phyloP scores from a whole-genome alignment of 2,888 invertebrate species.

The Rutpela maculata region DNA sequence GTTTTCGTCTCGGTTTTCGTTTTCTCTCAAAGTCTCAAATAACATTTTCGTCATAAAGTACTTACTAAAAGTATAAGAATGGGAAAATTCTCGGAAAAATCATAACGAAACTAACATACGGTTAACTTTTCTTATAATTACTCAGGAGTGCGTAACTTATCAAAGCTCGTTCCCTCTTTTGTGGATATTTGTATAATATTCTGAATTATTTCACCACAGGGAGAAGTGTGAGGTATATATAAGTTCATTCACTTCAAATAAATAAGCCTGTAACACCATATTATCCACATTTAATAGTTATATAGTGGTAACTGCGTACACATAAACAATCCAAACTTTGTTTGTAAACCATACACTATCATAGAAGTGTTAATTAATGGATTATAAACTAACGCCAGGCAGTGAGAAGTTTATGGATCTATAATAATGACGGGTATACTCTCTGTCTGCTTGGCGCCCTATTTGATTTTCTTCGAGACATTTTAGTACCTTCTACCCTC shows the following conservation, averaged over 20 bases:
- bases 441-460: not conserved
- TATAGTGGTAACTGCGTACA: not conserved
- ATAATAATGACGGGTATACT: not conserved
- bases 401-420: not conserved
- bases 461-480: not conserved
- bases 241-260: not conserved
- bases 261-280: not conserved
- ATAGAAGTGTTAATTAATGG: not conserved
- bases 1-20: too few relatives aligned
- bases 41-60: too few relatives aligned
- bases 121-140: too few relatives aligned
- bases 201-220: too few relatives aligned
- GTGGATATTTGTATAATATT: too few relatives aligned
- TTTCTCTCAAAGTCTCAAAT: too few relatives aligned
- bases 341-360: not conserved
- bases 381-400: not conserved
- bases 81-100: too few relatives aligned
- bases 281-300: not conserved
- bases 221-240: too few relatives aligned
- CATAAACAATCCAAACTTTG: not conserved
- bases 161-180: too few relatives aligned
- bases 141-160: too few relatives aligned
- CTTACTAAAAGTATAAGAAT: too few relatives aligned
- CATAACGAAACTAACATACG: too few relatives aligned
- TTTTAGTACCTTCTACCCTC: not conserved